Evolutionary conservation across 2,888 invertebrate species (phyloP), one percentile per base, ranked within the genome.

Genomic region (Pherbina coryleti): DNA sequence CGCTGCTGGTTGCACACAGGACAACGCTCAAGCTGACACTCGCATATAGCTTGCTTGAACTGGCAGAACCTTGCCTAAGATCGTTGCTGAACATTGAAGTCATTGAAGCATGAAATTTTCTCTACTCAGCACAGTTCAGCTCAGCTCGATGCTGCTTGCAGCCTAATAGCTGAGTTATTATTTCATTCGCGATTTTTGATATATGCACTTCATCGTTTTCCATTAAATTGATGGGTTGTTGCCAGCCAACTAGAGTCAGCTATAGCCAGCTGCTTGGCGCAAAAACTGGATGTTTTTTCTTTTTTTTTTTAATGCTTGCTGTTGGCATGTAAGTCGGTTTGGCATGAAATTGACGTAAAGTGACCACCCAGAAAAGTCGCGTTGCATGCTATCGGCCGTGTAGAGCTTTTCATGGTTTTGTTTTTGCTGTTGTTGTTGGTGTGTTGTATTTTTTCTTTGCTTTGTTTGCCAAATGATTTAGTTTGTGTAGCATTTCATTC

Each of bases 151-250:
- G 19, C 55, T n/a, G 55, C 19, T 55, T 55, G 55, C 19, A n/a
- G 64, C 64, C 44, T 74, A 75, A 75, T 75, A 57, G 55, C 37
- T 78, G 77, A 82, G 81, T 80, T 83, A 83, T 83, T 83, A 82
- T 83, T 82, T 83, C 82, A 82, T 83, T 82, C 79, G 76, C 80
- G 79, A 82, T 82, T 83, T 83, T 83, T 83, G 83, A 83, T 83
- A 81, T 82, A 83, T 82, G 81, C 81, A 82, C 83, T 83, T 81
- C 82, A 82, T 67, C 69, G 79, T 78, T 74, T 77, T 77, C 80
- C 78, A 82, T 81, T 82, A 82, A 82, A 81, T 81, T 81, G 81
- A 82, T 81, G 78, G 78, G 72, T 66, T 75, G 75, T 71, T 71
- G 71, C 55, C 71, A 55, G 57, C 55, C 57, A 55, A 19, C 34